These are phyloP conservation scores for Oreochromis grahami DNA, from an alignment of 2,797 vertebrate genomes.

Conservation along the genomic window DNA sequence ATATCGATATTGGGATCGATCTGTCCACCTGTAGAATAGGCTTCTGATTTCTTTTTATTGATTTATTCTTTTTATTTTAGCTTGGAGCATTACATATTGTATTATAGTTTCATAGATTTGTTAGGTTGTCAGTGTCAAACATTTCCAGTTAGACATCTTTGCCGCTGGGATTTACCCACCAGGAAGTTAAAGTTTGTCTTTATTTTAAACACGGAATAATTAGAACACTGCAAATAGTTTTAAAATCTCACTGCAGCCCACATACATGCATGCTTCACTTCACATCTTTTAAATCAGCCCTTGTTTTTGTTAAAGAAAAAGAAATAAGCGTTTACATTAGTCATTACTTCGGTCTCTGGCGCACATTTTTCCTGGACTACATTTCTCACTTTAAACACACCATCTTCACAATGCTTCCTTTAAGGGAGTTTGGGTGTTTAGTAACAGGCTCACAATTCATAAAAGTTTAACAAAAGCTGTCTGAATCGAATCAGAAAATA, in stretches of 20 bases:
- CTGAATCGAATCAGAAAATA: neutral
- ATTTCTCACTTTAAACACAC: neutral
- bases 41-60: neutral
- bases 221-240: neutral
- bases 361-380: neutral
- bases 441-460: neutral
- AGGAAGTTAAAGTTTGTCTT: neutral
- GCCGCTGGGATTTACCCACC: rapidly evolving
- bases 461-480: neutral
- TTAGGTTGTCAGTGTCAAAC: neutral
- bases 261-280: neutral
- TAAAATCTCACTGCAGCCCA: neutral
- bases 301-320: neutral
- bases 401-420: neutral
- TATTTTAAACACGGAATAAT: neutral
- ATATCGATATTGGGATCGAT: neutral
- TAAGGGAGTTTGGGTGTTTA: neutral
- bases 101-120: neutral
- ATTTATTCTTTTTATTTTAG: neutral
- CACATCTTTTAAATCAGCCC: neutral
- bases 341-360: neutral
- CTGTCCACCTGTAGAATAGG: neutral
- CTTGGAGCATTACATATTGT: neutral
- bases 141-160: neutral
- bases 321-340: neutral